phyloP scores from a whole-genome alignment of 2,888 invertebrate species.

The Eubasilissa splendida region DNA sequence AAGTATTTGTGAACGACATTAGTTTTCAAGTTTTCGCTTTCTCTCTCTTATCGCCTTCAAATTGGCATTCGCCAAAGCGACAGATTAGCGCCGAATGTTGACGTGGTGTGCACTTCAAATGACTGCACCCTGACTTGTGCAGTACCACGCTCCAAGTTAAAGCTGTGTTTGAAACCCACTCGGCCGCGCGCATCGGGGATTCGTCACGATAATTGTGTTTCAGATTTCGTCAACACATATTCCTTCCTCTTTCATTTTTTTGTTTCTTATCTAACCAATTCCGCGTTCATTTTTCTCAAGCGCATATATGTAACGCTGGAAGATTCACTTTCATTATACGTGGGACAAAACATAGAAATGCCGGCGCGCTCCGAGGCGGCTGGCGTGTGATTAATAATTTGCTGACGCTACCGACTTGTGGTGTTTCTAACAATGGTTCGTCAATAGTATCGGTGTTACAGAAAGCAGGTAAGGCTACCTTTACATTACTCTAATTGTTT shows the following conservation, averaged over 20 bases:
- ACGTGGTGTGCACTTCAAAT: too few relatives aligned
- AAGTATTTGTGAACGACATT: too few relatives aligned
- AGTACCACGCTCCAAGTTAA: too few relatives aligned
- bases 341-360: conserved; percentile 18
- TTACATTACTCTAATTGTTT: not conserved
- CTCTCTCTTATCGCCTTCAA: too few relatives aligned
- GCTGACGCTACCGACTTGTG: not conserved
- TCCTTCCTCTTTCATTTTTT: not conserved
- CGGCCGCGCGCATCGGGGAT: too few relatives aligned
- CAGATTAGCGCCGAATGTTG: too few relatives aligned
- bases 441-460: not conserved
- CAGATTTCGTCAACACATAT: too few relatives aligned
- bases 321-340: conserved; percentile 32
- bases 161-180: too few relatives aligned
- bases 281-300: conserved; percentile 15
- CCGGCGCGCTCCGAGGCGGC: not conserved
- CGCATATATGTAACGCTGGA: conserved; percentile 21
- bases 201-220: too few relatives aligned
- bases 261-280: conserved; percentile 21
- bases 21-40: too few relatives aligned
- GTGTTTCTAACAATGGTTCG: not conserved
- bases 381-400: conserved; percentile 10
- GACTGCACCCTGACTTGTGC: too few relatives aligned
- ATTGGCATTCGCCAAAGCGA: too few relatives aligned
- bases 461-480: not conserved